Percentiles rank a stretch among this genome's conserved stretches.
phyloP scores from a whole-genome alignment of 2,888 invertebrate species.

The Nemoura dubitans region DNA sequence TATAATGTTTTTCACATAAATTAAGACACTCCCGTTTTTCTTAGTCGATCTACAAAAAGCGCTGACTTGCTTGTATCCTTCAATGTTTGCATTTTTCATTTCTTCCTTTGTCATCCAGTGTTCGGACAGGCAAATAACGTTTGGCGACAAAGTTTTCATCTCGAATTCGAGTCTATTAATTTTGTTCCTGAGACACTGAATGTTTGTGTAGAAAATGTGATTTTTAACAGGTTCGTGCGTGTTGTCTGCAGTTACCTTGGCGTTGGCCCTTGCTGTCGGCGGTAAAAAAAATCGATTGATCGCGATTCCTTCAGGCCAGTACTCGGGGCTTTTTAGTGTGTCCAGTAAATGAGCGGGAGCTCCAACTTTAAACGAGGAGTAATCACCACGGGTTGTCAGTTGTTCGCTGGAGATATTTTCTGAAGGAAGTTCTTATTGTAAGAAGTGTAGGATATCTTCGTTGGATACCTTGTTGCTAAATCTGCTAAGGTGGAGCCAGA shows the following conservation, averaged over 20 bases:
- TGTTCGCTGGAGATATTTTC: neutral
- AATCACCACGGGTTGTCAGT: constrained; percentile 2
- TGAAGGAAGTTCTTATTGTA: neutral
- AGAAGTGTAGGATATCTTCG: neutral
- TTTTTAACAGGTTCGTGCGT: neutral
- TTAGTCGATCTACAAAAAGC: neutral
- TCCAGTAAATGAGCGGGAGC: neutral
- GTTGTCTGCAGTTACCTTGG: neutral
- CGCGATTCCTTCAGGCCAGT: constrained; percentile 21
- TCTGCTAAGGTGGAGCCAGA: constrained; percentile 1
- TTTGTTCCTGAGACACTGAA: constrained; percentile 20
- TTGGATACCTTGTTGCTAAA: constrained; percentile 7
- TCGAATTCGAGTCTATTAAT: neutral
- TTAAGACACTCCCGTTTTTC: neutral
- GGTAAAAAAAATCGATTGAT: constrained; percentile 25
- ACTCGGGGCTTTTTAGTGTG: constrained; percentile 13
- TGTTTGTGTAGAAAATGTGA: neutral
- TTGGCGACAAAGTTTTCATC: neutral
- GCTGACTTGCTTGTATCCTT: neutral
- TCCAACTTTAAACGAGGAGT: constrained; percentile 24
- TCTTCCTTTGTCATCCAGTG: constrained; percentile 12
- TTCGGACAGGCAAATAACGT: neutral
- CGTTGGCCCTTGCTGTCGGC: neutral
- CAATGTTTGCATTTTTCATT: neutral
- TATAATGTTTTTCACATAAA: neutral